These are phyloP conservation scores for Pseudolycoriella hygida DNA, from an alignment of 2,888 invertebrate genomes.

Conservation along the genomic window DNA sequence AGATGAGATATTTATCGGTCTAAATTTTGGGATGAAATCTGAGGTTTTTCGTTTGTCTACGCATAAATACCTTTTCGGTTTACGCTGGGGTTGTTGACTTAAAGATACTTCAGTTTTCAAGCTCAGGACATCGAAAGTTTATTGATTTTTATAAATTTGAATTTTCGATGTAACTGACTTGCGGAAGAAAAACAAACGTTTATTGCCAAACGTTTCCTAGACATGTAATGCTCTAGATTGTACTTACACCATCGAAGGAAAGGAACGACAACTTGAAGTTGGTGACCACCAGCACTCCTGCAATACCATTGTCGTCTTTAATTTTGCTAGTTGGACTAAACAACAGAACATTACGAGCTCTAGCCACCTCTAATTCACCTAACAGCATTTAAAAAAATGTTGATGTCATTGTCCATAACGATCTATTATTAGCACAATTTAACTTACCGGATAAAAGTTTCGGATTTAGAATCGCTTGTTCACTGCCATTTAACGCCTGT, in stretches of 20 bases:
- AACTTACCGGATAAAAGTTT: slow-evolving; percentile 11
- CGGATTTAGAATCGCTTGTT: slow-evolving; percentile 10
- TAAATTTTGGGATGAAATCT: no score
- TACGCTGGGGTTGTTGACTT: no score
- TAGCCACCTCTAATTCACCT: slow-evolving; percentile 69
- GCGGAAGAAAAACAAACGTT: no score
- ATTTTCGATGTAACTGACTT: no score
- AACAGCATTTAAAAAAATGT: slow-evolving; percentile 8
- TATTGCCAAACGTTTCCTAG: no score
- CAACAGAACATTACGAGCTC: slow-evolving; percentile 66
- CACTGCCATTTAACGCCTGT: slow-evolving; percentile 12
- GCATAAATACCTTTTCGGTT: no score
- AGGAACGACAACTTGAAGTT: slow-evolving; percentile 86
- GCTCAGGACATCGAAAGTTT: no score
- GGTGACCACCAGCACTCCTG: slow-evolving; percentile 74
- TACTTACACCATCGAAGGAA: slow-evolving; percentile 36
- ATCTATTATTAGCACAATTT: slow-evolving; percentile 1
- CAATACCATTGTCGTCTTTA: slow-evolving; percentile 54
- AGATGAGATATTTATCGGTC: no score
- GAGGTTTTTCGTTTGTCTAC: no score
- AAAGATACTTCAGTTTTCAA: no score
- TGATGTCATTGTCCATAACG: not conserved
- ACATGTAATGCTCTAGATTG: no score
- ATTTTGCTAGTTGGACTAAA: slow-evolving; percentile 42
- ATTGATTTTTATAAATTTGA: no score